phyloP scores from a whole-genome alignment of 2,113 vertebrate species.

The Ailuropoda melanoleuca region DNA sequence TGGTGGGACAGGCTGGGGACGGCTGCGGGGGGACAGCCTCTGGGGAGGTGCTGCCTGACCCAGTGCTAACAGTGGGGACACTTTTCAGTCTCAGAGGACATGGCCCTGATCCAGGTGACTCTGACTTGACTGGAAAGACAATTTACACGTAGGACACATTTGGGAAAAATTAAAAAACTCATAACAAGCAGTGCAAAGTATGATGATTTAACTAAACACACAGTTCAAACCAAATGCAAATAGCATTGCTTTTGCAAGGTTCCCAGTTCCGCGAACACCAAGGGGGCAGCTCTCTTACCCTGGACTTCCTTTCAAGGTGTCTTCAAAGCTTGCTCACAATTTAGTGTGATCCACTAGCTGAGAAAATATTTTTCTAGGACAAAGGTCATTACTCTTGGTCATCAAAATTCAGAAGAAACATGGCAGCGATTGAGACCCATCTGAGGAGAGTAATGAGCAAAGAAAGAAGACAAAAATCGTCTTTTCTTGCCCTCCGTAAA shows the following conservation, averaged over 20 bases:
- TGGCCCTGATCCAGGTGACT: fast-evolving
- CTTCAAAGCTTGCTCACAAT: too few relatives aligned
- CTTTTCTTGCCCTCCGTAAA: fast-evolving
- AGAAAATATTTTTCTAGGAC: not conserved
- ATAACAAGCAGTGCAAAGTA: fast-evolving
- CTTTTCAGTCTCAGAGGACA: fast-evolving
- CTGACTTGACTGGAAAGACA: not conserved
- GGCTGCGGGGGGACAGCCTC: fast-evolving
- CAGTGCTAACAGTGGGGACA: fast-evolving
- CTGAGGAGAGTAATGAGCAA: not conserved
- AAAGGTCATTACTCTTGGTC: not conserved
- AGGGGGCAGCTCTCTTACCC: fast-evolving
- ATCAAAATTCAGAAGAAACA: not conserved
- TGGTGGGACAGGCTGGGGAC: too few relatives aligned
- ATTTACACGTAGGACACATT: fast-evolving
- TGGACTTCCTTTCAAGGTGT: fast-evolving
- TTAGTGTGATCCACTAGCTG: not conserved
- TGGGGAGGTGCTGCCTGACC: too few relatives aligned
- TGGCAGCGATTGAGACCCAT: too few relatives aligned
- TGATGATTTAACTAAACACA: fast-evolving
- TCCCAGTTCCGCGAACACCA: fast-evolving
- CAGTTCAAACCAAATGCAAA: fast-evolving
- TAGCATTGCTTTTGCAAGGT: fast-evolving
- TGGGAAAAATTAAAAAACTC: not conserved
- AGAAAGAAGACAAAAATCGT: fast-evolving